phyloP scores from a whole-genome alignment of 2,113 vertebrate species.

The Pseudois nayaur region DNA sequence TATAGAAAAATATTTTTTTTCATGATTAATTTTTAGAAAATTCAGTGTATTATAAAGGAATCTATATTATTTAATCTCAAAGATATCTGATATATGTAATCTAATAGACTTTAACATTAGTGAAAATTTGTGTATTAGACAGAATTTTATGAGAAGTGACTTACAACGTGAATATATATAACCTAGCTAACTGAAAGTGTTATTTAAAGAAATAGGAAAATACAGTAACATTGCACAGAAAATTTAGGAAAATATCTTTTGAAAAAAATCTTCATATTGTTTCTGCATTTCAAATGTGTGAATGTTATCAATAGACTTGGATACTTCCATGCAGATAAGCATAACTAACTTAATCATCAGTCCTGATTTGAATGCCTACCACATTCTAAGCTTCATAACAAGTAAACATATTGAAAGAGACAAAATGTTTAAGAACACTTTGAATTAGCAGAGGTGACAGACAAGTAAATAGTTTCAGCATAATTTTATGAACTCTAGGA shows the following conservation, averaged over 20 bases:
- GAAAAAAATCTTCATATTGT: not conserved
- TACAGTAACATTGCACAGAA: not conserved
- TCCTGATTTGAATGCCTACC: not conserved
- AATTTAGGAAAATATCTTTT: not conserved
- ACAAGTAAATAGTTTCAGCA: not conserved
- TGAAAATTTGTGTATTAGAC: not conserved
- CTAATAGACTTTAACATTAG: not conserved
- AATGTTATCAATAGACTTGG: not conserved
- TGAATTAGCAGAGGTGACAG: not conserved
- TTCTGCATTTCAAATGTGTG: not conserved
- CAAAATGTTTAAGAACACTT: not conserved
- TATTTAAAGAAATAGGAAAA: not conserved
- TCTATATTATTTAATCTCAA: not conserved
- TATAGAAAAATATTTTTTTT: not conserved
- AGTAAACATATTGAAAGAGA: not conserved
- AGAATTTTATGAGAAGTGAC: not conserved
- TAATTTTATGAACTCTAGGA: not conserved
- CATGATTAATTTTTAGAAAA: not conserved
- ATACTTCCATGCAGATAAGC: not conserved
- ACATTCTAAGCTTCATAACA: not conserved
- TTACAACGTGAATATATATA: not conserved
- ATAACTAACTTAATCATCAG: not conserved
- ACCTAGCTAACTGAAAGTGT: not conserved
- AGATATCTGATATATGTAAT: not conserved
- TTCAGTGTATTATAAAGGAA: not conserved